Conservation (phyloP, 2,888 invertebrate genomes). For the Cristatella mucedo region DNA sequence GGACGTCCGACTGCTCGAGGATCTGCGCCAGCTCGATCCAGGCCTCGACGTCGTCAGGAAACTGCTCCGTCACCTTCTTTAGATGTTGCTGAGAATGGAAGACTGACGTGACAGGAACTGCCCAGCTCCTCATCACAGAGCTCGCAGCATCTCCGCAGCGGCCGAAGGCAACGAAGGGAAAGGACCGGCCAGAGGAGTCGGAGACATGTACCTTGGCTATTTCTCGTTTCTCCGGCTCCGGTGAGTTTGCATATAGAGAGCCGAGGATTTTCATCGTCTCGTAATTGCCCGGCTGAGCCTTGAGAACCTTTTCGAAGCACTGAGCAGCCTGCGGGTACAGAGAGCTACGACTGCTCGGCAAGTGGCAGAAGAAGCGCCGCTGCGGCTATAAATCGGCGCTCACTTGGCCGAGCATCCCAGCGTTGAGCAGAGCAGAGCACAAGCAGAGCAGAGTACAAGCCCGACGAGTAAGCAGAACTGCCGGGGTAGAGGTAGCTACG, state of each 20-base stretch:
- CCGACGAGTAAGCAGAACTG: too few species aligned
- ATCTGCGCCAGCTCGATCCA: conserved; percentile 99
- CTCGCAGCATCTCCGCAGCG: too few species aligned
- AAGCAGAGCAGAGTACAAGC: too few species aligned
- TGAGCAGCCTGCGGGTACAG: conserved; percentile 60
- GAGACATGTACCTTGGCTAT: conserved; percentile 51
- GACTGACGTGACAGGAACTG: too few species aligned
- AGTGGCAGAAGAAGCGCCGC: too few species aligned
- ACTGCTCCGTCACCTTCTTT: conserved; percentile 80
- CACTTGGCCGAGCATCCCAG: too few species aligned
- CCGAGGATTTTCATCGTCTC: conserved; percentile 99
- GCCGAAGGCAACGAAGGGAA: neutral
- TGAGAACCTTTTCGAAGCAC: conserved; percentile 95
- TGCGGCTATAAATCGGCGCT: too few species aligned
- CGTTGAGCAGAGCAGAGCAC: too few species aligned
- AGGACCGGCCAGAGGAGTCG: too few species aligned
- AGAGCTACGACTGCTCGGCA: conserved; percentile 3
- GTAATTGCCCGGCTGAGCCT: conserved; percentile 90
- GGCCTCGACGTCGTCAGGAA: conserved; percentile 94
- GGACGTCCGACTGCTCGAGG: conserved; percentile 72
- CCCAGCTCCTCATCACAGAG: too few species aligned
- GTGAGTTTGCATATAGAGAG: conserved; percentile 70
- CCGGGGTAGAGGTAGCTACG: too few species aligned
- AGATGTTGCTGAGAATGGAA: conserved; percentile 53
- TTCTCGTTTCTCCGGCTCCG: conserved; percentile 50